These are phyloP conservation scores for Dunckerocampus dactyliophorus DNA, from an alignment of 2,113 vertebrate genomes.

Conservation along the genomic window DNA sequence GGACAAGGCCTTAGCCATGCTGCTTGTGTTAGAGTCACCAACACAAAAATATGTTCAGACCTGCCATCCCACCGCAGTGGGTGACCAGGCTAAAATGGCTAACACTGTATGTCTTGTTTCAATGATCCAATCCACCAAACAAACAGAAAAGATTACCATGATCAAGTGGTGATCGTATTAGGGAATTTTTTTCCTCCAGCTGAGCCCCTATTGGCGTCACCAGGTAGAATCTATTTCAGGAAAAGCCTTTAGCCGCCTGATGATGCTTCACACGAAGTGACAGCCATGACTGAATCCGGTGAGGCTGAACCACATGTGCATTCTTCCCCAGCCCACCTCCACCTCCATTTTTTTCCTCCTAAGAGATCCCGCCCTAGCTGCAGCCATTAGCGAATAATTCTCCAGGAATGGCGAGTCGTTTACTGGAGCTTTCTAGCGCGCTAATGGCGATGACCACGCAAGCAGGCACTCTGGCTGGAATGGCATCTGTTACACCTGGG, in stretches of 20 bases:
- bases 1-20: too few relatives aligned
- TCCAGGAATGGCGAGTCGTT: conserved; percentile 54
- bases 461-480: too few relatives aligned
- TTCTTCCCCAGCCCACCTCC: conserved; percentile 20
- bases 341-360: conserved; percentile 1
- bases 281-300: conserved; percentile 38
- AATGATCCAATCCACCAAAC: too few relatives aligned
- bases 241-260: conserved; percentile 45
- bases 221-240: conserved; percentile 40
- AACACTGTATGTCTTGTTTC: too few relatives aligned
- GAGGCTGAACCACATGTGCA: conserved; percentile 41
- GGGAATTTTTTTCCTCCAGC: too few relatives aligned
- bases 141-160: too few relatives aligned
- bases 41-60: too few relatives aligned
- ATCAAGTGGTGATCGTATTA: too few relatives aligned
- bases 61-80: too few relatives aligned
- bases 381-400: conserved; percentile 63
- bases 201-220: too few relatives aligned
- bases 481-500: conserved; percentile 54
- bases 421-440: conserved; percentile 20
- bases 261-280: conserved; percentile 45
- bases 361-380: conserved; percentile 51
- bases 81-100: too few relatives aligned
- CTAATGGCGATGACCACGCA: conserved; percentile 55
- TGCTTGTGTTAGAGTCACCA: too few relatives aligned